A percentile compares a stretch with the other conserved stretches of the same genome.
Evolutionary conservation across 2,797 vertebrate species (phyloP).

Genomic region (Bradypus variegatus): DNA sequence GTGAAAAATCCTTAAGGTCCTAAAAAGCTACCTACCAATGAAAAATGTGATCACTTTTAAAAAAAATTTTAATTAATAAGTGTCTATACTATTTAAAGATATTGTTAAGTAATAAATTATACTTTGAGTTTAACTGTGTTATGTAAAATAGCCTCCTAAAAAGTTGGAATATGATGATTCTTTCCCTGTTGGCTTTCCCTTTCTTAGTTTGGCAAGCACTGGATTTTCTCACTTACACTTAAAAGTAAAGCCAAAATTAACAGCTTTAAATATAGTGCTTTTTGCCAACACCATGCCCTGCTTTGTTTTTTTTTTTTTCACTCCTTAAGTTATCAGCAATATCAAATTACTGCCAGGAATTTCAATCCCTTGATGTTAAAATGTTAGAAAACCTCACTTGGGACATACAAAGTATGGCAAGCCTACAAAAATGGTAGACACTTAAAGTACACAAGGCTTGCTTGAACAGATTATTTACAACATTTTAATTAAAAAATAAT

Average conservation of each 20-base stretch:
- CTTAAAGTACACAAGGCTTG: constrained; percentile 34
- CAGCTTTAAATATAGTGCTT: constrained; percentile 51
- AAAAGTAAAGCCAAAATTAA: constrained; percentile 55
- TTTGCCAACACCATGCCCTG: constrained; percentile 43
- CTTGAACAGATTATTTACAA: constrained; percentile 50
- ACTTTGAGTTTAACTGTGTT: constrained; percentile 41
- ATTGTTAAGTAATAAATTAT: constrained; percentile 45
- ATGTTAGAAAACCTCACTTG: constrained; percentile 38
- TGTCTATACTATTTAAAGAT: constrained; percentile 40
- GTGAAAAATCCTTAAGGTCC: background rate
- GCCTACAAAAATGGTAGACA: constrained; percentile 44
- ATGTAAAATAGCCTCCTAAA: constrained; percentile 49
- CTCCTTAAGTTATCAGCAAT: constrained; percentile 38
- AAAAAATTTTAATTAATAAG: constrained; percentile 25
- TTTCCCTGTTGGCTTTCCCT: constrained; percentile 38
- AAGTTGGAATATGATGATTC: constrained; percentile 39
- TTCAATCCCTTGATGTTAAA: constrained; percentile 43
- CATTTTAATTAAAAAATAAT: constrained; percentile 64
- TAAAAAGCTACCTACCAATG: constrained; percentile 46
- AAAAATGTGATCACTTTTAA: constrained; percentile 39
- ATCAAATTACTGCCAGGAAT: constrained; percentile 47
- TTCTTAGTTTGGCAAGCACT: constrained; percentile 43
- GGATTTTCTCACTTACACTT: constrained; percentile 54
- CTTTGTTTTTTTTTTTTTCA: constrained; percentile 34
- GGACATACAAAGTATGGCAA: constrained; percentile 39